These are phyloP conservation scores for Sander lucioperca DNA, from an alignment of 2,113 vertebrate genomes.

Conservation along the genomic window DNA sequence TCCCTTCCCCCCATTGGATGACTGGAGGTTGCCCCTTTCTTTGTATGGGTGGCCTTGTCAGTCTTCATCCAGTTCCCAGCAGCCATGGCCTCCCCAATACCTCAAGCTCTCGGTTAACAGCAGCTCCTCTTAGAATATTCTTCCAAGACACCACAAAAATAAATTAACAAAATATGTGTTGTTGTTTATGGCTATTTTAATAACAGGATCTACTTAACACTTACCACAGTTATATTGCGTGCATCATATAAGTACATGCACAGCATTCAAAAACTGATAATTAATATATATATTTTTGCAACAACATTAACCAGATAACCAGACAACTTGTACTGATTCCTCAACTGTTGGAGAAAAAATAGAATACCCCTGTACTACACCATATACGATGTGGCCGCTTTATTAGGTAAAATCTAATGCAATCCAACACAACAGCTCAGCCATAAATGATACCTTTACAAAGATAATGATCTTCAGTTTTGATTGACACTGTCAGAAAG, in stretches of 20 bases:
- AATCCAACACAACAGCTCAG: neutral
- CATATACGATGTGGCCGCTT: too few relatives aligned
- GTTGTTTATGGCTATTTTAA: neutral
- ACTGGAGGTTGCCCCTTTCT: conserved; percentile 66
- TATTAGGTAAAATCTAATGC: neutral
- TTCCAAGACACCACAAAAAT: conserved; percentile 32
- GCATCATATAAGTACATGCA: too few relatives aligned
- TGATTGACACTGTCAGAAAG: neutral
- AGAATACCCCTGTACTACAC: too few relatives aligned
- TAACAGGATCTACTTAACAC: neutral
- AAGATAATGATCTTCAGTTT: neutral
- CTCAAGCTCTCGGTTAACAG: conserved; percentile 41
- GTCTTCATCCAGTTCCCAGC: conserved; percentile 72
- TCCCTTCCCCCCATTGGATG: conserved; percentile 60
- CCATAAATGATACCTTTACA: neutral
- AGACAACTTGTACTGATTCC: neutral
- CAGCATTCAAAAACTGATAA: neutral
- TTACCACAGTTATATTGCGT: neutral
- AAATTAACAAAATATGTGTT: conserved; percentile 1
- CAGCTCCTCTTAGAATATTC: conserved; percentile 32
- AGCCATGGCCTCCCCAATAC: conserved; percentile 57
- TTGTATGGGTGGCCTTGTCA: conserved; percentile 81
- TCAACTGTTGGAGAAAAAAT: neutral
- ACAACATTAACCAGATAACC: neutral
- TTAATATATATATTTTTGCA: neutral